Evolutionary conservation across 1,140 invertebrate species (phyloP).

Genomic region (Lerema accius): DNA sequence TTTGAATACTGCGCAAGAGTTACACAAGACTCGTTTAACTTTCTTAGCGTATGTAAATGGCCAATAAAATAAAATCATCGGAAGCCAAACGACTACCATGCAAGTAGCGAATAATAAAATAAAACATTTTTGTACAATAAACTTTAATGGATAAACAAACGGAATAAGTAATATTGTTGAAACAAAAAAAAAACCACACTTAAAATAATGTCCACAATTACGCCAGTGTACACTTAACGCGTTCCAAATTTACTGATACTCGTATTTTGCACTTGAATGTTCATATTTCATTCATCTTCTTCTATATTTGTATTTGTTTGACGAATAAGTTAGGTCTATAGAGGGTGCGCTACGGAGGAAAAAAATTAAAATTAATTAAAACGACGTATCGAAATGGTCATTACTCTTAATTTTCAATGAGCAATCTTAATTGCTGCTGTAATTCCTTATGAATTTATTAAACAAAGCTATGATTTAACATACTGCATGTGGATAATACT

Average conservation of each 20-base stretch:
- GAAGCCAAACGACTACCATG: conserved; percentile 62
- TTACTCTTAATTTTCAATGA: not conserved
- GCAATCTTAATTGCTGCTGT: not conserved
- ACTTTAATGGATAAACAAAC: conserved; percentile 75
- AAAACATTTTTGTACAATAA: conserved; percentile 70
- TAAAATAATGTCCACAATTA: conserved; percentile 57
- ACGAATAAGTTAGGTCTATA: conserved; percentile 70
- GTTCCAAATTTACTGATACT: conserved; percentile 39
- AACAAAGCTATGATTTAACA: not conserved
- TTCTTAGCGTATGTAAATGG: not conserved
- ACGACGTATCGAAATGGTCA: not conserved
- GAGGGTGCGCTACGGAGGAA: conserved; percentile 76
- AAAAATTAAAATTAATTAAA: conserved; percentile 57
- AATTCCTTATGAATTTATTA: not conserved
- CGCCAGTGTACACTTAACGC: conserved; percentile 57
- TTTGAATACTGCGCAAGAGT: not conserved
- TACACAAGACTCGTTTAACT: not conserved
- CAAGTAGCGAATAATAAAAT: conserved; percentile 73
- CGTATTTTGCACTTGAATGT: conserved; percentile 37
- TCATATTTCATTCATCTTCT: conserved; percentile 63
- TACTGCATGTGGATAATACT: not conserved
- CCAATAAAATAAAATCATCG: conserved; percentile 4
- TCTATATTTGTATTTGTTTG: conserved; percentile 78
- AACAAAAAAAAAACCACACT: conserved; percentile 65
- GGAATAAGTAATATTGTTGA: conserved; percentile 58